These are phyloP conservation scores for Dastarcus helophoroides DNA, from an alignment of 2,888 invertebrate species.

Conservation along the genomic window DNA sequence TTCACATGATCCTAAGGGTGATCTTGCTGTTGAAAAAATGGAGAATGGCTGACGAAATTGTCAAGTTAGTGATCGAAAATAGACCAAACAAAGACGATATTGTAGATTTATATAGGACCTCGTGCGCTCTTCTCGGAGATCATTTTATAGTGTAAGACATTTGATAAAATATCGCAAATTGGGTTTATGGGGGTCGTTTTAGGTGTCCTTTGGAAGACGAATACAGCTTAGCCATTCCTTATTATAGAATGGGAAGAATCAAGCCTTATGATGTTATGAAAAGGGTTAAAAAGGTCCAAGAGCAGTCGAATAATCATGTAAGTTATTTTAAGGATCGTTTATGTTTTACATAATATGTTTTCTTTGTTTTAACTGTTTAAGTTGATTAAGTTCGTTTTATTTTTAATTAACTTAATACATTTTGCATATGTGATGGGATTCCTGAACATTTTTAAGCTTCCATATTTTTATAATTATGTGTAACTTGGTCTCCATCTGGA, in stretches of 20 bases:
- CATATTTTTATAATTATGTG: no score
- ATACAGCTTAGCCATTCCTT: conserved; percentile 38
- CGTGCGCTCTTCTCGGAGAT: conserved; percentile 46
- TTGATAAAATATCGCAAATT: neutral
- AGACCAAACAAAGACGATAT: conserved; percentile 33
- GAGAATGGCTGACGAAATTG: conserved; percentile 29
- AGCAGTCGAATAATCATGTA: conserved; percentile 31
- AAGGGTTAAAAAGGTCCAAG: conserved; percentile 32
- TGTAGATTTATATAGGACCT: conserved; percentile 37
- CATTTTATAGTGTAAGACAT: conserved; percentile 41
- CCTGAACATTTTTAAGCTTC: no score
- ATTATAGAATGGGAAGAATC: conserved; percentile 44
- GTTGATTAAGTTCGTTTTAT: no score
- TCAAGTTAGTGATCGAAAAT: conserved; percentile 22
- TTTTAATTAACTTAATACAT: no score
- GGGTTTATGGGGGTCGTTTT: conserved; percentile 33
- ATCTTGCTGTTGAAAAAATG: conserved; percentile 34
- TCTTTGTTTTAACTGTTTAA: no score
- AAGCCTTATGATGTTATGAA: conserved; percentile 39
- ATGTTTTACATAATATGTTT: no score
- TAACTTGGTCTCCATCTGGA: no score
- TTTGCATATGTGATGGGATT: no score
- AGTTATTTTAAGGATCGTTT: conserved; percentile 6
- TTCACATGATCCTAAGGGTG: conserved; percentile 53
- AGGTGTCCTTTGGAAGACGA: conserved; percentile 29